Percentiles rank a stretch among this genome's conserved stretches.
Evolutionary conservation across 2,113 vertebrate genomes (phyloP).

Genomic region (Cranoglanis bouderius): DNA sequence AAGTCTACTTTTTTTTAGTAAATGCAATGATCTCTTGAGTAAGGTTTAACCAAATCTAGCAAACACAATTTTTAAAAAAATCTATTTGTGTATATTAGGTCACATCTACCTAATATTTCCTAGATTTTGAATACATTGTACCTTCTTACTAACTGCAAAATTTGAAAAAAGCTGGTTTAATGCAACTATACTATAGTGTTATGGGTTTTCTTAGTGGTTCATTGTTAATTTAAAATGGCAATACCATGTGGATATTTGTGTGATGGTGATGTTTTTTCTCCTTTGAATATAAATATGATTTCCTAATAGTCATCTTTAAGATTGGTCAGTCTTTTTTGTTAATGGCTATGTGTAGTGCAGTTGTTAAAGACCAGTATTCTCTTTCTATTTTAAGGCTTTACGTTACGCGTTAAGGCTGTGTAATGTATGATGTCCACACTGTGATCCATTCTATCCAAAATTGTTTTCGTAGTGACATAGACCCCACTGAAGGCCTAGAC

Average conservation of each 20-base stretch:
- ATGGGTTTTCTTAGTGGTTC: neutral
- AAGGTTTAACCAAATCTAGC: neutral
- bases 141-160: neutral
- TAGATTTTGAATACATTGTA: neutral
- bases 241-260: neutral
- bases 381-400: neutral
- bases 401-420: neutral
- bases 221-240: neutral
- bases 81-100: neutral
- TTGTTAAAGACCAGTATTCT: neutral
- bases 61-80: too few species aligned
- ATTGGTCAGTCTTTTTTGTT: neutral
- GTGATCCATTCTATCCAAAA: constrained; percentile 25
- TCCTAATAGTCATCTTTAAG: too few species aligned
- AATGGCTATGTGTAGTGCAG: neutral
- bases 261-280: neutral
- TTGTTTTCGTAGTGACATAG: constrained; percentile 25
- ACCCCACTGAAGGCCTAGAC: neutral
- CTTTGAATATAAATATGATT: neutral
- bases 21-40: neutral
- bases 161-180: neutral
- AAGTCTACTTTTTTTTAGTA: neutral
- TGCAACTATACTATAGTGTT: neutral
- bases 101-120: neutral
- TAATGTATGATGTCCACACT: neutral